phyloP scores from a whole-genome alignment of 2,797 vertebrate species.

The Chelmon rostratus region DNA sequence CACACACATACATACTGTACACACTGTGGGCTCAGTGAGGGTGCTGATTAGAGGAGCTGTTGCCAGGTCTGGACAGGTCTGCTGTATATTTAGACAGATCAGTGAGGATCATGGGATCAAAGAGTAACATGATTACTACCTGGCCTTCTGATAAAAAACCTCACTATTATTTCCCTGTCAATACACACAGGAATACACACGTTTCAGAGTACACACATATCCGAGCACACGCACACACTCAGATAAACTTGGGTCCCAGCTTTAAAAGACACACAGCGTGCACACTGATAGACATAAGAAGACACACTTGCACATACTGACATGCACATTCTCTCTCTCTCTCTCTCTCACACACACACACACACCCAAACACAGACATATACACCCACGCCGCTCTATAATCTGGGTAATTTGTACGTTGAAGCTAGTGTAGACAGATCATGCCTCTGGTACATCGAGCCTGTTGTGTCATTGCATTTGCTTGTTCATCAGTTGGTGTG shows the following conservation, averaged over 20 bases:
- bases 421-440: constrained; percentile 78
- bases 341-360: constrained; percentile 1
- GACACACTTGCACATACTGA: constrained; percentile 24
- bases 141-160: constrained; percentile 82
- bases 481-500: constrained; percentile 51
- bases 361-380: constrained; percentile 47
- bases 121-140: constrained; percentile 85
- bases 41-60: constrained; percentile 75
- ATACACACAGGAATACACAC: constrained; percentile 61
- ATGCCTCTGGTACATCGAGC: constrained; percentile 67
- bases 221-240: constrained; percentile 19
- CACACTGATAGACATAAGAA: constrained; percentile 44
- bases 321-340: neutral
- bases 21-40: constrained; percentile 53
- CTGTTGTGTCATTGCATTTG: constrained; percentile 63
- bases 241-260: constrained; percentile 21
- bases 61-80: constrained; percentile 80
- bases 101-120: constrained; percentile 85
- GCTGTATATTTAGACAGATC: constrained; percentile 84
- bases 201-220: constrained; percentile 33
- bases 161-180: constrained; percentile 84
- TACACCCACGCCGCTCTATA: constrained; percentile 76
- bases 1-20: constrained; percentile 20
- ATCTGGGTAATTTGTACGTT: constrained; percentile 85
- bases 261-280: constrained; percentile 34